Percentiles rank a stretch among this genome's conserved stretches.
Evolutionary conservation across 2,888 invertebrate genomes (phyloP).

Genomic region (Synergus itoensis): DNA sequence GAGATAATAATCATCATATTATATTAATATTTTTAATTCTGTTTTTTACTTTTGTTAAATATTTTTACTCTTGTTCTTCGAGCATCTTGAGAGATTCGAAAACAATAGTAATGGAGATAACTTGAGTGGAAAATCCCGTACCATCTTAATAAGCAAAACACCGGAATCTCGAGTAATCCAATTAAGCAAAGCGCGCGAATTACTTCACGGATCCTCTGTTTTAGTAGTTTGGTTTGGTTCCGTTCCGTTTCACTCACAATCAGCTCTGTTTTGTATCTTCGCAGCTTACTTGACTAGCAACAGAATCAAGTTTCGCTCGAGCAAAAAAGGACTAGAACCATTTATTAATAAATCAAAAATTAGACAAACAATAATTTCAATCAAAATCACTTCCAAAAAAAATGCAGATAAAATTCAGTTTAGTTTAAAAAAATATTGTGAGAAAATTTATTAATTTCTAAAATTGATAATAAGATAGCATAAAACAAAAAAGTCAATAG

Average conservation of each 20-base stretch:
- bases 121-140: constrained; percentile 27
- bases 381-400: neutral
- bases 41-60: neutral
- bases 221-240: constrained; percentile 28
- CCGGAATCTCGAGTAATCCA: constrained; percentile 63
- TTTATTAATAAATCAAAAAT: neutral
- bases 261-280: constrained; percentile 22
- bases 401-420: no score
- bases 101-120: neutral
- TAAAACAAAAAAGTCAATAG: neutral
- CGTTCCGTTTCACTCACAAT: constrained; percentile 20
- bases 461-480: neutral
- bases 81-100: neutral
- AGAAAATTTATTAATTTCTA: no score
- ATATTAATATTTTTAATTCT: neutral
- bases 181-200: constrained; percentile 64
- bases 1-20: no score
- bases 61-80: neutral
- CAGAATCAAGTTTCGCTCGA: neutral
- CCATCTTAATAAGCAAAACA: constrained; percentile 62
- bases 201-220: constrained; percentile 54
- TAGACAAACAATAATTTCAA: neutral
- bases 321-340: neutral
- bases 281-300: neutral
- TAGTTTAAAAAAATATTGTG: no score